Evolutionary conservation across 2,113 vertebrate species (phyloP).

Genomic region (Planiliza haematocheilus): DNA sequence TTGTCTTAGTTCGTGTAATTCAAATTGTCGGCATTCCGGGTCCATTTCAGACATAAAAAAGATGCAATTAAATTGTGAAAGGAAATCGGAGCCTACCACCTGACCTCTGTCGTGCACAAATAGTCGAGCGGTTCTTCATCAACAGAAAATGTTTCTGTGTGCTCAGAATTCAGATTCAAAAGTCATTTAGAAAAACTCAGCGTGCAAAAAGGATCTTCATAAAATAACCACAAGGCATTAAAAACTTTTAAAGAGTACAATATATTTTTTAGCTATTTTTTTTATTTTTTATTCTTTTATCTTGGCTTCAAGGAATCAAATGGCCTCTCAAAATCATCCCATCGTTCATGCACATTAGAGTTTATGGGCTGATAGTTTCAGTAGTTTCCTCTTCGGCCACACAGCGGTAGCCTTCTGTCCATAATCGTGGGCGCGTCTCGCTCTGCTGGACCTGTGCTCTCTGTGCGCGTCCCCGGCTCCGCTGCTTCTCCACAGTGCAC

Average conservation of each 20-base stretch:
- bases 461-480: slow-evolving; percentile 20
- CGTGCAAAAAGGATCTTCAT: not conserved
- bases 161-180: not conserved
- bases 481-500: slow-evolving; percentile 14
- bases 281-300: too few species aligned
- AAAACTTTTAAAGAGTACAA: not conserved
- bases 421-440: slow-evolving; percentile 12
- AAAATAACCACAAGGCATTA: not conserved
- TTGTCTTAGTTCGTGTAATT: not conserved
- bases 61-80: not conserved
- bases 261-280: not conserved
- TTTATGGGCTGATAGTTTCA: not conserved
- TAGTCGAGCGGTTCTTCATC: not conserved
- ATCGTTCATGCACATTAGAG: not conserved
- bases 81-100: not conserved
- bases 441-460: slow-evolving; percentile 4
- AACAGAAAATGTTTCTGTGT: slow-evolving; percentile 3
- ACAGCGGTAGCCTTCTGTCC: slow-evolving; percentile 79
- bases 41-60: slow-evolving; percentile 8
- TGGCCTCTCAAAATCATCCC: not conserved
- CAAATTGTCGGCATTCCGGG: not conserved
- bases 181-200: not conserved
- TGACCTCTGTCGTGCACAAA: slow-evolving; percentile 10
- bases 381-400: slow-evolving; percentile 69
- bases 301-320: not conserved